Evolutionary conservation across 2,888 invertebrate genomes (phyloP), one percentile per base, ranked within the genome.

Genomic region (Scaptomyza flava): DNA sequence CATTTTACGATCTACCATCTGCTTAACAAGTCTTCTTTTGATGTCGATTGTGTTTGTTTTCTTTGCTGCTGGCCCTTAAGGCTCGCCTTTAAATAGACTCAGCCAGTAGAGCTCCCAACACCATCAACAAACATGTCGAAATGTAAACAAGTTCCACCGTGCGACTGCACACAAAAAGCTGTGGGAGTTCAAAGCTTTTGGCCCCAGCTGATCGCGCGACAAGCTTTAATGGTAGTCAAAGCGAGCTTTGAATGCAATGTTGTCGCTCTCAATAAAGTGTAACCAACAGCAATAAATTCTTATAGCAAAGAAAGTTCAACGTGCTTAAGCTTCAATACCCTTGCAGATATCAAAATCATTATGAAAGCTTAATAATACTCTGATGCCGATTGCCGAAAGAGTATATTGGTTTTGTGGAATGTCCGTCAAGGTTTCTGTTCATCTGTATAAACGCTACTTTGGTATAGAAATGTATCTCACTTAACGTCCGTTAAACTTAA

Each of bases 131-230:
- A 14, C 17, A 48, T 38, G 42, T 23, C 14, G 31, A 8, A 12
- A 38, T 43, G 38, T 31, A 52, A 57, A 52, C 53, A 8, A 20
- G 63, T 57, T 81, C 74, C 70, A 48, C 48, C 33, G 56, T 47
- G 45, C 47, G 45, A 57, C n/a, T 48, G 52, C 68, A 48, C 20
- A n/a, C 11, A 4, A 6, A 17, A 72, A 72, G 81, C 73, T 77
- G 36, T 38, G 38, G 14, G 38, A 12, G 14, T 38, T 9, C 9
- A 51, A 58, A 75, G 76, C 70, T 72, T 56, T 58, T 34, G 11
- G 20, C 20, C 7, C 7, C 77, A 62, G 61, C 72, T 66, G 73
- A 62, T 77, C 56, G 60, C 45, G 23, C 47, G 47, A n/a, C 53
- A 38, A 74, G 77, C 73, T 73, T 73, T 71, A 71, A 58, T 43